A percentile compares a stretch with the other conserved stretches of the same genome.
phyloP scores from a whole-genome alignment of 1,140 invertebrate genomes.

The Hycleus phaleratus region DNA sequence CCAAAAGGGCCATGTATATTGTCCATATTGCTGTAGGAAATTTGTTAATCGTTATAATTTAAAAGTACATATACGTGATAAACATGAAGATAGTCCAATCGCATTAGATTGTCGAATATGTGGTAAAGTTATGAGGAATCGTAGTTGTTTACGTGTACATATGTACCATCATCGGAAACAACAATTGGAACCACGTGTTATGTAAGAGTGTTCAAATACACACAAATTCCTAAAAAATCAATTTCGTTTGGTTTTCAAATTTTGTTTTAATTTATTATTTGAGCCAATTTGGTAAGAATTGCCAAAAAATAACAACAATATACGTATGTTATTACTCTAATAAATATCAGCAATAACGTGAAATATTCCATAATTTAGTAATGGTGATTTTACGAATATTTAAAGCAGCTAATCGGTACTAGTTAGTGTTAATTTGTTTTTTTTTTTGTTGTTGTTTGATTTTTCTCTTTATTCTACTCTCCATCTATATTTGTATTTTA shows the following conservation, averaged over 20 bases:
- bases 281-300: no score
- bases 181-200: slow-evolving; percentile 10
- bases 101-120: slow-evolving; percentile 49
- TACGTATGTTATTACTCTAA: no score
- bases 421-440: neutral
- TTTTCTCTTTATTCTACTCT: no score
- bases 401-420: neutral
- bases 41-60: slow-evolving; percentile 56
- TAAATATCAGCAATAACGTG: no score
- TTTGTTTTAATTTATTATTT: no score
- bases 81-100: slow-evolving; percentile 44
- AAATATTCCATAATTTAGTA: no score
- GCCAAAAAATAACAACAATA: no score
- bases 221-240: no score
- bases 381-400: neutral
- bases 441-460: no score
- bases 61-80: slow-evolving; percentile 53
- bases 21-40: slow-evolving; percentile 49
- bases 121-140: slow-evolving; percentile 51
- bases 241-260: no score
- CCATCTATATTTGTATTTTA: no score
- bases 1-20: slow-evolving; percentile 48
- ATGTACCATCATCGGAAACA: slow-evolving; percentile 54
- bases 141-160: slow-evolving; percentile 50
- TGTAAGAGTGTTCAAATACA: no score